Conservation (phyloP, 1,140 invertebrate species). For the Potamilus streckersoni region DNA sequence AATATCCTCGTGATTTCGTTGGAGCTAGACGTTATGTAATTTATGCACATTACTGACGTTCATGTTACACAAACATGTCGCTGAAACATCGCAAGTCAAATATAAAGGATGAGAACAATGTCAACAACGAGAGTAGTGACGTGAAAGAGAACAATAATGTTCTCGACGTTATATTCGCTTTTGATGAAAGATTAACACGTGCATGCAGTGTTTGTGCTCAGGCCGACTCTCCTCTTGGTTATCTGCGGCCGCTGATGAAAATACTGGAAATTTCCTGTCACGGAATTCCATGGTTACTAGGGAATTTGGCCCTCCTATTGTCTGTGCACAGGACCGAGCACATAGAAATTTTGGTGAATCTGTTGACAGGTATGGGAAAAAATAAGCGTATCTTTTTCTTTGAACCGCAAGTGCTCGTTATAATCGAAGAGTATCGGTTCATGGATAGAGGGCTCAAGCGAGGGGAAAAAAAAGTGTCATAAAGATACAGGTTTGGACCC, state of each 20-base stretch:
- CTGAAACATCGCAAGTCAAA: neutral
- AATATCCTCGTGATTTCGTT: no score
- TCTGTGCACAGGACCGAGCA: slow-evolving; percentile 75
- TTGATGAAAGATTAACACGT: slow-evolving; percentile 37
- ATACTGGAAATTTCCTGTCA: slow-evolving; percentile 84
- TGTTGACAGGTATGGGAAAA: slow-evolving; percentile 79
- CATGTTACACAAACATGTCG: no score
- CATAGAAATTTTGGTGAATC: slow-evolving; percentile 86
- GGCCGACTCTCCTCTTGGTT: slow-evolving; percentile 42
- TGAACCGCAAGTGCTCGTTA: neutral
- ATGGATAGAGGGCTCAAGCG: no score
- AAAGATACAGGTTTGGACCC: no score
- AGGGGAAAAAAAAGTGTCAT: no score
- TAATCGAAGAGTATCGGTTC: neutral
- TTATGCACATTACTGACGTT: no score
- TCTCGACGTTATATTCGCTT: slow-evolving; percentile 27
- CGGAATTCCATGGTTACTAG: slow-evolving; percentile 86
- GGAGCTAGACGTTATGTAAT: no score
- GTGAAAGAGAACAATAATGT: neutral
- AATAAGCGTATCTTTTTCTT: neutral
- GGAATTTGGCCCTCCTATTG: slow-evolving; percentile 81
- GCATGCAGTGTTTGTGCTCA: slow-evolving; percentile 56
- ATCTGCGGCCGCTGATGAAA: slow-evolving; percentile 65
- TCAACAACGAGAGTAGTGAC: neutral
- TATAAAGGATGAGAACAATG: neutral